A percentile compares a stretch with the other conserved stretches of the same genome.
Evolutionary conservation across 2,888 invertebrate species (phyloP).

Genomic region (Exocentrus adspersus): DNA sequence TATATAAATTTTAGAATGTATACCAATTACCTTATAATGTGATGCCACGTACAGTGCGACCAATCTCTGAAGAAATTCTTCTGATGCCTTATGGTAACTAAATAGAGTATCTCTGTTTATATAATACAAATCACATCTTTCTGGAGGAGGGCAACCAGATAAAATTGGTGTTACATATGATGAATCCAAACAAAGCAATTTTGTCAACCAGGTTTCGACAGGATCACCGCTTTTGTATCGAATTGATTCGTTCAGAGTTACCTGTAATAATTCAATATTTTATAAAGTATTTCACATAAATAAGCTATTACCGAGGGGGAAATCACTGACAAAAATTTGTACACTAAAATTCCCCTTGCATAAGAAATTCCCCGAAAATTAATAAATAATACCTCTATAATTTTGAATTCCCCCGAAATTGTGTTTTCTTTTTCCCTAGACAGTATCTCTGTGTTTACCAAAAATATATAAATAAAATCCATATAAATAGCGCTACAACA

Average conservation of each 20-base stretch:
- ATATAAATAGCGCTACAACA: too few species aligned
- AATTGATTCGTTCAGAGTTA: slow-evolving; percentile 93
- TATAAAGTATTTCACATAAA: slow-evolving; percentile 1
- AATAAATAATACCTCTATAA: not conserved
- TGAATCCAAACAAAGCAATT: slow-evolving; percentile 91
- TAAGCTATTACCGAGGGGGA: too few species aligned
- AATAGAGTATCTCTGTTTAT: slow-evolving; percentile 94
- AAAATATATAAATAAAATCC: too few species aligned
- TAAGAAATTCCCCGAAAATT: too few species aligned
- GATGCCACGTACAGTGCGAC: slow-evolving; percentile 96
- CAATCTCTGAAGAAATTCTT: slow-evolving; percentile 89
- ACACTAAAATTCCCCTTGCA: too few species aligned
- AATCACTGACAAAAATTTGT: too few species aligned
- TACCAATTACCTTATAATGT: slow-evolving; percentile 88
- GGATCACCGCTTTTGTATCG: slow-evolving; percentile 88
- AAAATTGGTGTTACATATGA: slow-evolving; percentile 72
- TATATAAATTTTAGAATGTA: not conserved
- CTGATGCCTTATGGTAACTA: slow-evolving; percentile 94
- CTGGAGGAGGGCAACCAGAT: slow-evolving; percentile 89
- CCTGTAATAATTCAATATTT: slow-evolving; percentile 62
- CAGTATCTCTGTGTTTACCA: too few species aligned
- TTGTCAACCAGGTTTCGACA: slow-evolving; percentile 91
- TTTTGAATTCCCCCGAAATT: too few species aligned
- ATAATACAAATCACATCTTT: slow-evolving; percentile 87
- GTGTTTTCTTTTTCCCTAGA: too few species aligned